phyloP scores from a whole-genome alignment of 2,797 vertebrate genomes.

The Carapus acus region DNA sequence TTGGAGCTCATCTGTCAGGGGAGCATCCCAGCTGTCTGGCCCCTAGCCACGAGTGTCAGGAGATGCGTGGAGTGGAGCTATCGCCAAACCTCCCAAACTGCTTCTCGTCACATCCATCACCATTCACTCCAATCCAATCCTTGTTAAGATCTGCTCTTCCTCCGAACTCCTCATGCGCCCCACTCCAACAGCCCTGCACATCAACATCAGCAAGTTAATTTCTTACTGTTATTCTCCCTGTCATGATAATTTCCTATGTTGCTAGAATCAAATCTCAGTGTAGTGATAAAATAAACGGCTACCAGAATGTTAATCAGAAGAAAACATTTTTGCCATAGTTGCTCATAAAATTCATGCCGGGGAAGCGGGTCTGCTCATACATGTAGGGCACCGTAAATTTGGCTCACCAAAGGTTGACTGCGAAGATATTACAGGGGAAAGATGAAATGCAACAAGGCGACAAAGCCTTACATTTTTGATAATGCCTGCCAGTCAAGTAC shows the following conservation, averaged over 20 bases:
- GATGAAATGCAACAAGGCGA: too few species aligned
- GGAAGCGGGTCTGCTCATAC: too few species aligned
- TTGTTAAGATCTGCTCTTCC: conserved; percentile 35
- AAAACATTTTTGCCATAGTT: too few species aligned
- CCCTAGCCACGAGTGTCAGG: conserved; percentile 46
- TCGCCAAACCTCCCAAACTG: conserved; percentile 42
- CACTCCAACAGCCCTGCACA: conserved; percentile 8
- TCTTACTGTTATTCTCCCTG: conserved; percentile 20
- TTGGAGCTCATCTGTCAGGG: conserved; percentile 62
- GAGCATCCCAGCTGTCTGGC: conserved; percentile 51
- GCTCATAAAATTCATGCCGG: too few species aligned
- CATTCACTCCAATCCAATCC: conserved; percentile 26
- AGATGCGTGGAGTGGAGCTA: conserved; percentile 42
- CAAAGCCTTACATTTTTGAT: conserved; percentile 12
- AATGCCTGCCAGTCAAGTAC: conserved; percentile 3
- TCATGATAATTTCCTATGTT: conserved; percentile 10
- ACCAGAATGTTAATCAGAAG: too few species aligned
- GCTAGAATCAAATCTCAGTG: conserved; percentile 6
- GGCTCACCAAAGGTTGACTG: too few species aligned
- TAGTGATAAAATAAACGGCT: too few species aligned
- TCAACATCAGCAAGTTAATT: conserved; percentile 23
- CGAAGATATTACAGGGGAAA: too few species aligned
- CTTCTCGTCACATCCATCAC: conserved; percentile 49
- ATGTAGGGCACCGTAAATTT: too few species aligned
- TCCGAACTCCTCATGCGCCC: conserved; percentile 23